These are phyloP conservation scores for Meles meles DNA, from an alignment of 2,113 vertebrate species.

Conservation along the genomic window DNA sequence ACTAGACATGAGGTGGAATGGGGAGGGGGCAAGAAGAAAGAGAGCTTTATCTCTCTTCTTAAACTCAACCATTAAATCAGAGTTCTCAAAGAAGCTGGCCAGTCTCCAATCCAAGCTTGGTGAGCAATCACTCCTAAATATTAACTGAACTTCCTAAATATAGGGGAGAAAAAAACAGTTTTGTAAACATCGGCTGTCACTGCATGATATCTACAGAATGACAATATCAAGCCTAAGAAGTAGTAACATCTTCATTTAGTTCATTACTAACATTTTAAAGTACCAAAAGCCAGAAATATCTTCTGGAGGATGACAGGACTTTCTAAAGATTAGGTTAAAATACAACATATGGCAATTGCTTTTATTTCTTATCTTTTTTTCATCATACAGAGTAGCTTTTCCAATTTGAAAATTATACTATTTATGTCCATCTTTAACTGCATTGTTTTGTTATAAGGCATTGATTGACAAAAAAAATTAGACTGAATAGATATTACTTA, in stretches of 20 bases:
- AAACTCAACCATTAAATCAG: background rate
- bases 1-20: background rate
- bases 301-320: slow-evolving; percentile 10
- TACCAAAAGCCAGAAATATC: slow-evolving; percentile 56
- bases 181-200: background rate
- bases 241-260: slow-evolving; percentile 52
- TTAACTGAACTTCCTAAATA: slow-evolving; percentile 16
- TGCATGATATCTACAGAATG: slow-evolving; percentile 40
- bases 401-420: background rate
- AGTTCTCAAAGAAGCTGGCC: background rate
- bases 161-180: slow-evolving; percentile 3
- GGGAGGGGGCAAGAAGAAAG: background rate
- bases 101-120: background rate
- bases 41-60: background rate
- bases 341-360: slow-evolving; percentile 30
- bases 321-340: slow-evolving; percentile 61
- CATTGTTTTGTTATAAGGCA: slow-evolving; percentile 35
- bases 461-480: slow-evolving; percentile 63
- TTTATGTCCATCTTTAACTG: slow-evolving; percentile 45
- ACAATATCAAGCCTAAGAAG: slow-evolving; percentile 10
- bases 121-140: slow-evolving; percentile 24
- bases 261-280: slow-evolving; percentile 50
- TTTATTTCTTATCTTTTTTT: slow-evolving; percentile 37
- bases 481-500: slow-evolving; percentile 28
- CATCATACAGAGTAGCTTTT: background rate